A percentile compares a stretch with the other conserved stretches of the same genome.
Conservation (phyloP, 2,888 invertebrate species). For the Scelioninae gen. 1 region DNA sequence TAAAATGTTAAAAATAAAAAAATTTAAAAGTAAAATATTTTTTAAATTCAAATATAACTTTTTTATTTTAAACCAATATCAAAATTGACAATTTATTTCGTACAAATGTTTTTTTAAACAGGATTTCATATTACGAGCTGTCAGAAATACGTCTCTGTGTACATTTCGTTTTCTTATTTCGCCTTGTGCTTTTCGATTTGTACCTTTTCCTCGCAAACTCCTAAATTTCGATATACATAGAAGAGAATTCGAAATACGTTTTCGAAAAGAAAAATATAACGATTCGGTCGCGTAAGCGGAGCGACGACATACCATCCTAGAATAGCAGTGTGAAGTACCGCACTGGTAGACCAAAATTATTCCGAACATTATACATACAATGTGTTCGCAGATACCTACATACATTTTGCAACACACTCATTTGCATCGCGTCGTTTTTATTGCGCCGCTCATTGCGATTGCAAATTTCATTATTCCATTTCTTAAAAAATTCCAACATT, state of each 20-base stretch:
- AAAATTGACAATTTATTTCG: too few species aligned
- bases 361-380: conserved; percentile 64
- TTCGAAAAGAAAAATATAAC: conserved; percentile 68
- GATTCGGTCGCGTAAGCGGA: conserved; percentile 57
- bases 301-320: conserved; percentile 65
- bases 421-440: conserved; percentile 22
- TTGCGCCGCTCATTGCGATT: neutral
- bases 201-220: conserved; percentile 33
- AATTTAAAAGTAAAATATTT: too few species aligned
- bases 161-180: conserved; percentile 14
- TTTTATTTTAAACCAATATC: too few species aligned
- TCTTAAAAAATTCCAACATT: too few species aligned
- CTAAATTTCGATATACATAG: conserved; percentile 64
- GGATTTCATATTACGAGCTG: neutral
- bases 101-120: neutral
- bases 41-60: too few species aligned
- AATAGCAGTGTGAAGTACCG: conserved; percentile 64
- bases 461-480: neutral
- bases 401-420: conserved; percentile 43
- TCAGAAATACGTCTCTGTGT: neutral
- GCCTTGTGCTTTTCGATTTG: conserved; percentile 12
- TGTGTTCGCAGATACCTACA: conserved; percentile 52
- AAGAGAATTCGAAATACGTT: conserved; percentile 64
- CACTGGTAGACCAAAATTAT: conserved; percentile 63
- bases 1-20: too few species aligned